Conservation (phyloP, 1,140 invertebrate genomes). For the Bombus superbus region DNA sequence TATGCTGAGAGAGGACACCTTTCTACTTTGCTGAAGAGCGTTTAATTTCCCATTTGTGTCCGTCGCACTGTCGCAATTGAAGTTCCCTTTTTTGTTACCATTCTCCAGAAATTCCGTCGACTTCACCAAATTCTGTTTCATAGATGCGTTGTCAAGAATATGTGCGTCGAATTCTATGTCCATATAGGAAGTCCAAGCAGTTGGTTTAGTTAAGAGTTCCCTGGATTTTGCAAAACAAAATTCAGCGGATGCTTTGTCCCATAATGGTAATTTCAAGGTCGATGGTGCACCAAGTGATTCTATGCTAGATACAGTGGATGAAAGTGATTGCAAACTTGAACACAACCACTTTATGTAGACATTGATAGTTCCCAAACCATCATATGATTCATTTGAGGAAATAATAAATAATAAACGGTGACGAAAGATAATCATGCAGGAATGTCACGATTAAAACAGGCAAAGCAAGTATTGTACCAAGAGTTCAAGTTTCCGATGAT, state of each 20-base stretch:
- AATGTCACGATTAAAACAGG: constrained; percentile 3
- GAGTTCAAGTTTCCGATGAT: constrained; percentile 1
- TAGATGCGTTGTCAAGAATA: constrained; percentile 73
- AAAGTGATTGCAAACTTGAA: constrained; percentile 83
- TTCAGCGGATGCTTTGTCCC: constrained; percentile 89
- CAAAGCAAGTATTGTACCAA: constrained; percentile 12
- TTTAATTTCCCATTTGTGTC: constrained; percentile 51
- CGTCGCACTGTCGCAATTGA: constrained; percentile 29
- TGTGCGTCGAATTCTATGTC: constrained; percentile 77
- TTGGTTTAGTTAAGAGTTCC: constrained; percentile 86
- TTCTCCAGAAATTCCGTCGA: constrained; percentile 79
- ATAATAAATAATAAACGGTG: background rate
- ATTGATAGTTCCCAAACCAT: background rate
- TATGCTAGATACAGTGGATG: constrained; percentile 81
- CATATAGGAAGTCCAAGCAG: constrained; percentile 78
- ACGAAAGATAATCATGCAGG: background rate
- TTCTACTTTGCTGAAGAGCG: constrained; percentile 71
- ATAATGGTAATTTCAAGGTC: constrained; percentile 86
- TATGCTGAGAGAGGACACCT: constrained; percentile 64
- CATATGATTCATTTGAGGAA: constrained; percentile 21
- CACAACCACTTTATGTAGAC: constrained; percentile 80
- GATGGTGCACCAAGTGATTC: constrained; percentile 82
- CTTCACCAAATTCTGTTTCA: constrained; percentile 76
- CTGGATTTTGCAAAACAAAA: constrained; percentile 89
- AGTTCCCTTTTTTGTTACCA: constrained; percentile 70